Conservation (phyloP, 1,140 invertebrate genomes). For the Bombus polaris region DNA sequence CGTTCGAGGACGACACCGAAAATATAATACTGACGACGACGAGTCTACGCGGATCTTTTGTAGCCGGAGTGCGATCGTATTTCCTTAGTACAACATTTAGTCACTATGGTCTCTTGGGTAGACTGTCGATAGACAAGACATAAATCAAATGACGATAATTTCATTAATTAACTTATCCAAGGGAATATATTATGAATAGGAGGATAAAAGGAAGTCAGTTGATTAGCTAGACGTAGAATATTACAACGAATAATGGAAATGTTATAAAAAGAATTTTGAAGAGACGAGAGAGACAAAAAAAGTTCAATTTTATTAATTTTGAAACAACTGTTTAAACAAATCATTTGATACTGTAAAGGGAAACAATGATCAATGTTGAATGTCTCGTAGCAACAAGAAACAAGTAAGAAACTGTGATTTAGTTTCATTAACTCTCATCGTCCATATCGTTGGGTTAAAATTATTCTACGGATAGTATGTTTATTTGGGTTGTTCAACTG, state of each 20-base stretch:
- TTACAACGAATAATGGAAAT: neutral
- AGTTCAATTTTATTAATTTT: neutral
- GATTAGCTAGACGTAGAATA: neutral
- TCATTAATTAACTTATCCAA: neutral
- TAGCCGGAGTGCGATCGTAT: constrained; percentile 68
- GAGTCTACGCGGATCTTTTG: constrained; percentile 68
- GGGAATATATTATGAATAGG: neutral
- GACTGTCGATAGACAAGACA: neutral
- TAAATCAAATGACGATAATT: constrained; percentile 9
- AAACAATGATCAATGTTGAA: neutral
- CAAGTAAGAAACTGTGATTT: constrained; percentile 3
- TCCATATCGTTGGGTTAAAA: neutral
- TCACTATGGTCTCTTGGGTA: neutral
- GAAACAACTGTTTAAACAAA: neutral
- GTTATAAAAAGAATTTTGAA: neutral
- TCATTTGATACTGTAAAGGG: neutral
- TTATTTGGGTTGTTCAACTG: constrained; percentile 25
- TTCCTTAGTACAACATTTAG: constrained; percentile 58
- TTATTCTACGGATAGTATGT: neutral
- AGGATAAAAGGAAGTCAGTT: neutral
- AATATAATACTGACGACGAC: constrained; percentile 72
- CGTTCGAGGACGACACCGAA: constrained; percentile 13
- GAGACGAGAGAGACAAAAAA: neutral
- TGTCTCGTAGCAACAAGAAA: neutral
- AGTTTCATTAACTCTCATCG: neutral